Percentiles rank a stretch among this genome's conserved stretches.
These are phyloP conservation scores for Heliconius hewitsoni DNA, from an alignment of 1,140 invertebrate species.

Conservation along the genomic window DNA sequence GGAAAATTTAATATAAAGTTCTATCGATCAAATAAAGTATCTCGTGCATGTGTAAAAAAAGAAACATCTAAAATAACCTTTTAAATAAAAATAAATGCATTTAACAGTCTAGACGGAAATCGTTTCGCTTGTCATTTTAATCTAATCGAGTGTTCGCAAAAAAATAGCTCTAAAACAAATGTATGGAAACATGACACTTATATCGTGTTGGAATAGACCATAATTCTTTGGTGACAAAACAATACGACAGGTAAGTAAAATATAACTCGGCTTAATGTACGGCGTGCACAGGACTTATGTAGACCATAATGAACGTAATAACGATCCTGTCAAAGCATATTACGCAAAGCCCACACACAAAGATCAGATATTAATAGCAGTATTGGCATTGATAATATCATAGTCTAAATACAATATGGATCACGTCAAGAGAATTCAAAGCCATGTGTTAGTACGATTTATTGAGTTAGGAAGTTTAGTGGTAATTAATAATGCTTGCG, in stretches of 20 bases:
- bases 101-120: conserved; percentile 18
- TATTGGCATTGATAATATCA: conserved; percentile 25
- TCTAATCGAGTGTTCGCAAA: conserved; percentile 10
- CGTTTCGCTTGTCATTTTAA: conserved; percentile 23
- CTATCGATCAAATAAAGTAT: not conserved
- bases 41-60: not conserved
- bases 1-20: not conserved
- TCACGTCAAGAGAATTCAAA: conserved; percentile 15
- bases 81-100: conserved; percentile 13
- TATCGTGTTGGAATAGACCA: not conserved
- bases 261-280: conserved; percentile 20
- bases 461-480: conserved; percentile 17
- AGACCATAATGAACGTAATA: conserved; percentile 38
- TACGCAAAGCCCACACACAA: conserved; percentile 36
- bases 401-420: conserved; percentile 22
- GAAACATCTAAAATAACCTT: not conserved
- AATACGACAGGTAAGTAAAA: too few species aligned
- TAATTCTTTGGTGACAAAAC: not conserved
- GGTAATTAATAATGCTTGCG: not conserved
- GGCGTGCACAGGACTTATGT: conserved; percentile 33
- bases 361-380: conserved; percentile 36
- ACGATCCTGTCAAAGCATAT: conserved; percentile 41
- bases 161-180: not conserved
- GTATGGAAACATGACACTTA: conserved; percentile 9
- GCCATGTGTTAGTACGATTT: conserved; percentile 18